phyloP scores from a whole-genome alignment of 2,797 vertebrate genomes.

The Galagoides demidoff region DNA sequence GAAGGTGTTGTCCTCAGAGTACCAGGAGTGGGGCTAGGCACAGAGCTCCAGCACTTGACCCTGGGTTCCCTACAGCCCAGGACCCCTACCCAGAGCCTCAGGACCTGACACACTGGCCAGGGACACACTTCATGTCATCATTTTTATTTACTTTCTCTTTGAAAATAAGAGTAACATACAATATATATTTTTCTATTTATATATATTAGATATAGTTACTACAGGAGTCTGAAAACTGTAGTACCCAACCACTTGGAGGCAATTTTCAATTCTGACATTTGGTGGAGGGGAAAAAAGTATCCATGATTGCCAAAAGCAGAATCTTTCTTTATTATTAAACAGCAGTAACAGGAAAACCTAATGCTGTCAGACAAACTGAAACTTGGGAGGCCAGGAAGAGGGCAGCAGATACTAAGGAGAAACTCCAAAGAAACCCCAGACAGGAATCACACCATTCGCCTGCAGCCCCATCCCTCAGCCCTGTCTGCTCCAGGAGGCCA shows the following conservation, averaged over 20 bases:
- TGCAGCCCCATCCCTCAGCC: background rate
- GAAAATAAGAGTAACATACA: slow-evolving; percentile 77
- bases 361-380: slow-evolving; percentile 47
- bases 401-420: slow-evolving; percentile 14
- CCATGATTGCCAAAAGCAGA: slow-evolving; percentile 60
- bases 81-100: background rate
- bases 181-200: slow-evolving; percentile 75
- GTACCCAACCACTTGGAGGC: slow-evolving; percentile 1
- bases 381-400: background rate
- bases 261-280: background rate
- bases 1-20: background rate
- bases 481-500: background rate
- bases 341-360: slow-evolving; percentile 67
- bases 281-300: slow-evolving; percentile 40
- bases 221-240: slow-evolving; percentile 23
- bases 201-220: slow-evolving; percentile 79
- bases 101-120: slow-evolving; percentile 54
- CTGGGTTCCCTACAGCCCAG: background rate
- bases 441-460: background rate
- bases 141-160: slow-evolving; percentile 76
- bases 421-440: background rate
- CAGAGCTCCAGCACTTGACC: background rate
- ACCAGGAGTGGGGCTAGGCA: background rate
- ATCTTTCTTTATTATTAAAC: slow-evolving; percentile 79
- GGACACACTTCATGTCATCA: slow-evolving; percentile 61